These are phyloP conservation scores for Anthrax anthrax DNA, from an alignment of 2,888 invertebrate genomes.

Conservation along the genomic window DNA sequence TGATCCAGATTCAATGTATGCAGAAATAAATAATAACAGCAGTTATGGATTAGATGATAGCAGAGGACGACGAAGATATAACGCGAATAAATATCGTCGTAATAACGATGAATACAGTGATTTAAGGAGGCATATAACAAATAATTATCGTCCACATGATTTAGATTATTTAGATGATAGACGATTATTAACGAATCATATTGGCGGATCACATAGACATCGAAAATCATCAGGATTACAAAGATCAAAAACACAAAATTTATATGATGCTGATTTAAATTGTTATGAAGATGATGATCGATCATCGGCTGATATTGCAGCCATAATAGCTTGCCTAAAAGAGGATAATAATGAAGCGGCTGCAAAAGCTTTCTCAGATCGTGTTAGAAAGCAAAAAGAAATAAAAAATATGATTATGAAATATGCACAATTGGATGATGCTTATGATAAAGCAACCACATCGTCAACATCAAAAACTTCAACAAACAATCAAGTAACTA, in stretches of 20 bases:
- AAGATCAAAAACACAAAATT: slow-evolving; percentile 20
- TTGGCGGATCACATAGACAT: slow-evolving; percentile 9
- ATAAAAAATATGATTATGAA: slow-evolving; percentile 70
- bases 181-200: slow-evolving; percentile 15
- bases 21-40: slow-evolving; percentile 17
- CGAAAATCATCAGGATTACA: slow-evolving; percentile 13
- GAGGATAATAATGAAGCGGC: slow-evolving; percentile 34
- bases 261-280: slow-evolving; percentile 11
- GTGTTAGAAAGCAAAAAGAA: slow-evolving; percentile 69
- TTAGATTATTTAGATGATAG: neutral
- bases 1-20: slow-evolving; percentile 19
- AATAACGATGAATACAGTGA: slow-evolving; percentile 13
- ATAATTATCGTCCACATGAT: neutral
- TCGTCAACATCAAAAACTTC: too few relatives aligned
- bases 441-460: slow-evolving; percentile 36
- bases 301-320: slow-evolving; percentile 40
- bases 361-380: slow-evolving; percentile 43
- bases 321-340: slow-evolving; percentile 34
- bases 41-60: slow-evolving; percentile 8
- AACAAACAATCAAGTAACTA: slow-evolving; percentile 4
- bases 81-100: slow-evolving; percentile 21
- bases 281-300: slow-evolving; percentile 35
- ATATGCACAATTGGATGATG: slow-evolving; percentile 64
- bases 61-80: slow-evolving; percentile 10
- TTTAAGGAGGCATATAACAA: neutral